phyloP scores from a whole-genome alignment of 2,797 vertebrate species.

The Muscicapa comitata region DNA sequence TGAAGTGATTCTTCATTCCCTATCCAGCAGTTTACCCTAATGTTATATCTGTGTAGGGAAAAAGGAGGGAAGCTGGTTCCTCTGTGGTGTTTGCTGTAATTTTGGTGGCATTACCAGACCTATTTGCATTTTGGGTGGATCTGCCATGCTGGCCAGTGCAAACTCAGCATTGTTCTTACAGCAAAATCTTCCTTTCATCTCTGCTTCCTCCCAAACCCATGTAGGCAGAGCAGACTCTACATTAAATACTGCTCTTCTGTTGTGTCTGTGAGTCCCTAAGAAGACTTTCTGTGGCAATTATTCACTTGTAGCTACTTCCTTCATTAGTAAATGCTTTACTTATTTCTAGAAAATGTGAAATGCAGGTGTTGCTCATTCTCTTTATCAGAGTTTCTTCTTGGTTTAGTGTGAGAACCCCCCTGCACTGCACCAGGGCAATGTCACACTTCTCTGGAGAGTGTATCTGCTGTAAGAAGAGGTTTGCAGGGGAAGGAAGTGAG shows the following conservation, averaged over 20 bases:
- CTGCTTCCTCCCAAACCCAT: neutral
- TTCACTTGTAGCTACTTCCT: neutral
- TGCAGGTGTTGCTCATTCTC: neutral
- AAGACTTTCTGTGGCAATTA: neutral
- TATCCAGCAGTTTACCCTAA: neutral
- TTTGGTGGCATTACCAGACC: neutral
- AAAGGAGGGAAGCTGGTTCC: neutral
- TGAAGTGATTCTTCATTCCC: neutral
- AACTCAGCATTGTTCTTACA: neutral
- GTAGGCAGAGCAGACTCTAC: neutral
- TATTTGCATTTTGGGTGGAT: neutral
- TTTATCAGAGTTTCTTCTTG: neutral
- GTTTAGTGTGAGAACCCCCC: neutral
- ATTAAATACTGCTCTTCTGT: neutral
- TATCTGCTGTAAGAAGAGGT: neutral
- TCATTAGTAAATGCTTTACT: neutral
- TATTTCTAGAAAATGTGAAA: neutral
- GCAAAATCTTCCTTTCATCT: neutral
- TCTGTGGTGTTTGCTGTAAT: neutral
- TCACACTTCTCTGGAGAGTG: neutral
- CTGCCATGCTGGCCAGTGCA: neutral
- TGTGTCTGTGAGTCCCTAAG: neutral
- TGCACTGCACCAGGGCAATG: neutral
- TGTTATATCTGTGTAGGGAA: neutral
- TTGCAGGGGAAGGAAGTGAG: neutral